Evolutionary conservation across 2,113 vertebrate genomes (phyloP).

Genomic region (Lathamus discolor): DNA sequence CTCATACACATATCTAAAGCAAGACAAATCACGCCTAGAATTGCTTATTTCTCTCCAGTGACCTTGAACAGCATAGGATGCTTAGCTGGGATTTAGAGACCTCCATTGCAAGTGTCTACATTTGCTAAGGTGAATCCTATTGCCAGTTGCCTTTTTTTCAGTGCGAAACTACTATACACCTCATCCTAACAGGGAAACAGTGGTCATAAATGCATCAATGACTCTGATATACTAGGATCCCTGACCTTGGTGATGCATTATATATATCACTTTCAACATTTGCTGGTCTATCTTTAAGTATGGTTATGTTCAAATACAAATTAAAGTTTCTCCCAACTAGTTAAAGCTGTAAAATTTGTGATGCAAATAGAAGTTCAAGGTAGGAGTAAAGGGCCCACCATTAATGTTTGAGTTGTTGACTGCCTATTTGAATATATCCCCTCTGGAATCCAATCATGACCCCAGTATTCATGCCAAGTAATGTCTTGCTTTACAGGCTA

Average conservation of each 20-base stretch:
- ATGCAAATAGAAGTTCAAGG: background rate
- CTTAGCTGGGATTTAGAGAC: background rate
- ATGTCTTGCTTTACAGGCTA: background rate
- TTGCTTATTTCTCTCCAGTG: background rate
- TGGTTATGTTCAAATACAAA: background rate
- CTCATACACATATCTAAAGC: background rate
- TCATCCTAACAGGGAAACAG: background rate
- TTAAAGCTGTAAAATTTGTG: background rate
- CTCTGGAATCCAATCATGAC: background rate
- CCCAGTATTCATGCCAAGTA: accelerated
- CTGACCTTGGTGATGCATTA: background rate
- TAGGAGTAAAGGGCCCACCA: background rate
- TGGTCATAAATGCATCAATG: background rate
- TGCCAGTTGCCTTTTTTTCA: background rate
- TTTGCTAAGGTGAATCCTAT: background rate
- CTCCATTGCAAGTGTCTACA: background rate
- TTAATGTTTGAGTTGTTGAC: background rate
- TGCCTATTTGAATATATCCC: background rate
- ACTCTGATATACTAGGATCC: background rate
- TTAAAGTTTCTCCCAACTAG: background rate
- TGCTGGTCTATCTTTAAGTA: background rate
- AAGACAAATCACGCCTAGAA: background rate
- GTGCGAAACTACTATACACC: background rate
- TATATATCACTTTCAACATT: background rate
- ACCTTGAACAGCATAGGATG: background rate